Evolutionary conservation across 1,140 invertebrate genomes (phyloP), one percentile per base, ranked within the genome.

Genomic region (Cotesia glomerata): DNA sequence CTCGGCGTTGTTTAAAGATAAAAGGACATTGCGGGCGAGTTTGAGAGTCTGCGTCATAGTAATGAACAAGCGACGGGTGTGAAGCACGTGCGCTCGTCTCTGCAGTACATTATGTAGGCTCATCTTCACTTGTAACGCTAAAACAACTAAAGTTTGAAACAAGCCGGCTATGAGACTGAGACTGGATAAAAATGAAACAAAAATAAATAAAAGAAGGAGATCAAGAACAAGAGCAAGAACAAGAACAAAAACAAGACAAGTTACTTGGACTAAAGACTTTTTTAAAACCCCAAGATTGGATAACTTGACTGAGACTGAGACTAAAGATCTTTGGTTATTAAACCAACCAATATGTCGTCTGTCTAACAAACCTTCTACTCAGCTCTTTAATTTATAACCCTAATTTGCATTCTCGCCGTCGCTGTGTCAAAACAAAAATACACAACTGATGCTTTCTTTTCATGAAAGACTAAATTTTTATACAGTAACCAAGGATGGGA

Each of bases 71-170:
- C 32, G 63, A 35, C 70, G 70, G 63, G 70, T 72, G 70, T 72
- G 70, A 5, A 72, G 70, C 70, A 72, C 70, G 70, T 72, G 70
- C 63, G 51, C 63, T 58, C 49, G 5, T 45, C 36, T 66, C 61
- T 70, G 14, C 49, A 51, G 16, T 4, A 49, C 62, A 35, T 13
- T 35, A 35, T 54, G n/a, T 52, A 49, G 32, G 11, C 49, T 32
- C 39, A 45, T 45, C 34, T 35, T 14, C 34, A 62, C 59, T 62
- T 36, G 34, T 62, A n/a, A 32, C 4, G 34, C 32, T 4, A 62
- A 18, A 64, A 64, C 4, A 68, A 39, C 35, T 39, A 7, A 32
- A 34, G 52, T n/a, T 11, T 14, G 18, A 61, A 59, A 69, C 61
- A 69, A 58, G 9, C 2, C 7, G 14, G 35, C 5, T 9, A 45